Evolutionary conservation across 2,113 vertebrate species (phyloP), one percentile per base, ranked within the genome.

Genomic region (Pipa parva): DNA sequence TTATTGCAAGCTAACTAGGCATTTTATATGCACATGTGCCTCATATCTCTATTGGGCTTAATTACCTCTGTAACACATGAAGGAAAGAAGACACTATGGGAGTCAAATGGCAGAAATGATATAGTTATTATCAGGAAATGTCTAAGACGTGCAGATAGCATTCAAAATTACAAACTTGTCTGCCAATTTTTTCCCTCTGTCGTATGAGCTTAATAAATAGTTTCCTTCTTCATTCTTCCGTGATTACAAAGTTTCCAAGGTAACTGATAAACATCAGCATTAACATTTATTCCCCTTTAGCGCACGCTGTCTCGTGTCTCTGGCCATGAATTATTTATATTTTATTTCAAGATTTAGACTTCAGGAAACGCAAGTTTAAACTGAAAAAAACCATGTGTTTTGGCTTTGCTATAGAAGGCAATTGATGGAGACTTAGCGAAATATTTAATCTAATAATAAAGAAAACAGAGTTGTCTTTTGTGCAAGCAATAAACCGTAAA

Each of bases 191-290:
- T 56, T 55, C 36, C 49, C 37, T 42, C 5, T 52, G 36, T 56
- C 25, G 46, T 20, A 29, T 28, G 46, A 65, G 51, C 17, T 55
- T 65, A 65, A 65, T 65, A 65, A 65, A 65, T 65, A 65, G 63
- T 56, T 65, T 65, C 63, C 63, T 46, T 65, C 63, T 56, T 36
- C 36, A 21, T 27, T 45, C 51, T 51, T 37, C 39, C 56, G 63
- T 65, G 63, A 65, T 65, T 65, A 65, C 37, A 24, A 26, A 55
- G 63, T 65, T 46, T 46, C 63, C 63, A 65, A 18, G 63, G 54
- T 36, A 55, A 65, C 63, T 45, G 63, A 56, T 56, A 55, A 65
- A 65, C 63, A 65, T 46, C 27, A 39, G 51, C 37, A 45, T 56
- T 65, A 55, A 65, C 36, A 22, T 65, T 9, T 54, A 54, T 20